Conservation (phyloP, 1,140 invertebrate species). For the Brachionus paranguensis region DNA sequence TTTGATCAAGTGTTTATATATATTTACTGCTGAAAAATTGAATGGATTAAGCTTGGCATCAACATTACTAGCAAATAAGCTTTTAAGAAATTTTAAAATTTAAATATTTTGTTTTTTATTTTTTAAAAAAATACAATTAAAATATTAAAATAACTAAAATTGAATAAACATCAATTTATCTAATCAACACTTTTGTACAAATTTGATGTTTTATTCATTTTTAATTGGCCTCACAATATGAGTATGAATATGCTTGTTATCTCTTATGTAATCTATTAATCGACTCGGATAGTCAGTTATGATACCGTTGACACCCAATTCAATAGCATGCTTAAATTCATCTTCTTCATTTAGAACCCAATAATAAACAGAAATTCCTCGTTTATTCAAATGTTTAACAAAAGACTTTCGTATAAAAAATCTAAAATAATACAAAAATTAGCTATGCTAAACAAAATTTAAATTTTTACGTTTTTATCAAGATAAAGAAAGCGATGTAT, state of each 20-base stretch:
- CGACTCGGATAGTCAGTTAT: conserved; percentile 37
- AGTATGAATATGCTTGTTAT: background rate
- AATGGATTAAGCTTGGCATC: too few species aligned
- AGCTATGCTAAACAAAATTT: background rate
- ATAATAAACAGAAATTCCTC: conserved; percentile 29
- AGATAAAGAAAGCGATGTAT: background rate
- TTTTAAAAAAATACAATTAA: background rate
- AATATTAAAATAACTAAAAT: background rate
- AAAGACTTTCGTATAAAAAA: conserved; percentile 25
- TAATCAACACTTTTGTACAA: background rate
- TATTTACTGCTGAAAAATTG: too few species aligned
- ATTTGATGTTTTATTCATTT: background rate
- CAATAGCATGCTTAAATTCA: conserved; percentile 21
- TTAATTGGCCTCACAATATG: background rate
- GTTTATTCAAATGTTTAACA: conserved; percentile 22
- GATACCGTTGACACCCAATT: conserved; percentile 28
- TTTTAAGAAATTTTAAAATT: background rate
- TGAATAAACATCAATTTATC: background rate
- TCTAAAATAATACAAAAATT: background rate
- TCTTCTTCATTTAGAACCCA: conserved; percentile 33
- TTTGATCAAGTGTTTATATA: too few species aligned
- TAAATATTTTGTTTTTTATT: background rate
- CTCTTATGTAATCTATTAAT: conserved; percentile 10
- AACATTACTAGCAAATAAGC: too few species aligned
- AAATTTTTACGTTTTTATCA: conserved; percentile 7